These are phyloP conservation scores for Tyrannus savana DNA, from an alignment of 2,113 vertebrate species.

Conservation along the genomic window DNA sequence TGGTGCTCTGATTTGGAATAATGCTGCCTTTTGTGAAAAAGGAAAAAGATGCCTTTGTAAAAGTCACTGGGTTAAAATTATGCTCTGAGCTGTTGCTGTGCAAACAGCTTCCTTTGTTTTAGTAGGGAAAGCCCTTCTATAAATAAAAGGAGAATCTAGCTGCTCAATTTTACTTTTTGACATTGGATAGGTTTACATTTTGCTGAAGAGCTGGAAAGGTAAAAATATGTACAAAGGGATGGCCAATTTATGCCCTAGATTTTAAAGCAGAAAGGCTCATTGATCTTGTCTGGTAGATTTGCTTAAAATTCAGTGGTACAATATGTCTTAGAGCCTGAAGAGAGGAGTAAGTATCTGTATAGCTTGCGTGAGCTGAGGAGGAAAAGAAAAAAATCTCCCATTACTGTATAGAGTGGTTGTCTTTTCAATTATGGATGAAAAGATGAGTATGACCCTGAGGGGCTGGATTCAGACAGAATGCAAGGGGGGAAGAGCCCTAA, in stretches of 20 bases:
- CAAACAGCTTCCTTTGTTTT: background rate
- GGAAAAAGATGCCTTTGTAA: background rate
- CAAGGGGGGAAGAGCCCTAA: constrained; percentile 18
- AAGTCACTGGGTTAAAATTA: background rate
- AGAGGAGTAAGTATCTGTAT: background rate
- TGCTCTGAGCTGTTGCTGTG: background rate
- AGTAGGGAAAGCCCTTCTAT: background rate
- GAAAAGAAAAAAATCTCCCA: constrained; percentile 6
- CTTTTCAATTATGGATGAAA: constrained; percentile 74
- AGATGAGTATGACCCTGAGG: constrained; percentile 54
- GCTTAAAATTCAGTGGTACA: constrained; percentile 20
- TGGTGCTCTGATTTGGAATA: background rate
- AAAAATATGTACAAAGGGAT: background rate
- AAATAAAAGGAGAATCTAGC: background rate
- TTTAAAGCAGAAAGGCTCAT: constrained; percentile 43
- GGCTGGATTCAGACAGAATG: constrained; percentile 35
- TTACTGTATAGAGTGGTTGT: constrained; percentile 56
- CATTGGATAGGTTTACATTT: background rate
- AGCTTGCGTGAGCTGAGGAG: background rate
- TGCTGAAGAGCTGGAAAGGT: background rate
- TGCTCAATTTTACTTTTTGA: background rate
- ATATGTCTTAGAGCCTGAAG: constrained; percentile 19
- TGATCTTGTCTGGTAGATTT: constrained; percentile 36
- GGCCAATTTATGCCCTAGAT: constrained; percentile 24
- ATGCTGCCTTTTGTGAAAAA: background rate